Evolutionary conservation across 1,140 invertebrate genomes (phyloP).

Genomic region (Brachionus angularis): DNA sequence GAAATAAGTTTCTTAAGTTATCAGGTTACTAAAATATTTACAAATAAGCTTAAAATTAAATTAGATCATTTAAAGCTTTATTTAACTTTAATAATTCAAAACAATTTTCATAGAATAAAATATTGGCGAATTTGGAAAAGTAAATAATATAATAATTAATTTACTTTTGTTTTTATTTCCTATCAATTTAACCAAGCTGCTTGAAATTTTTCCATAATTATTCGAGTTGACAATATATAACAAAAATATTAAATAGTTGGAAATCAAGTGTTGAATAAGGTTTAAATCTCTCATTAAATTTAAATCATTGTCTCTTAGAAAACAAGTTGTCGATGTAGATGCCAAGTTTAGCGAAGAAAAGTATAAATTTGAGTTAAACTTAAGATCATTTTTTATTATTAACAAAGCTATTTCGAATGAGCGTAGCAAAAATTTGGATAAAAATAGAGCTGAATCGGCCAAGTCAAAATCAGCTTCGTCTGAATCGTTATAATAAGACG

Average conservation of each 20-base stretch:
- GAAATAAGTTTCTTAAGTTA: no score
- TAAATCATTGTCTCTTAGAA: conserved; percentile 1
- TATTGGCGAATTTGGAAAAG: no score
- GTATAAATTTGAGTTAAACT: conserved; percentile 1
- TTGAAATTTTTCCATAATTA: neutral
- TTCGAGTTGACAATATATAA: neutral
- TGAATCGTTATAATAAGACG: neutral
- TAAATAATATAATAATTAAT: no score
- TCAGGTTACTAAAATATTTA: no score
- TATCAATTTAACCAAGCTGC: neutral
- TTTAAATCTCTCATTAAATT: neutral
- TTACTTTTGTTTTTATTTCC: no score
- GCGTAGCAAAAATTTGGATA: conserved; percentile 1
- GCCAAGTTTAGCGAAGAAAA: conserved; percentile 13
- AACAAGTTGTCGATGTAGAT: neutral
- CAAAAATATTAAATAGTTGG: conserved; percentile 20
- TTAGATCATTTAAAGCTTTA: no score
- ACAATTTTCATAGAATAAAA: no score
- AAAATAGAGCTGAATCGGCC: conserved; percentile 1
- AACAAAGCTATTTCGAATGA: neutral
- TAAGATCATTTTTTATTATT: neutral
- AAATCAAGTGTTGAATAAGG: conserved; percentile 8
- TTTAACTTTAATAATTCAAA: no score
- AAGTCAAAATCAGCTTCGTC: neutral
- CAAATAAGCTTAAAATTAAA: no score